These are phyloP conservation scores for Aplysia californica DNA, from an alignment of 1,140 invertebrate genomes.

Conservation along the genomic window DNA sequence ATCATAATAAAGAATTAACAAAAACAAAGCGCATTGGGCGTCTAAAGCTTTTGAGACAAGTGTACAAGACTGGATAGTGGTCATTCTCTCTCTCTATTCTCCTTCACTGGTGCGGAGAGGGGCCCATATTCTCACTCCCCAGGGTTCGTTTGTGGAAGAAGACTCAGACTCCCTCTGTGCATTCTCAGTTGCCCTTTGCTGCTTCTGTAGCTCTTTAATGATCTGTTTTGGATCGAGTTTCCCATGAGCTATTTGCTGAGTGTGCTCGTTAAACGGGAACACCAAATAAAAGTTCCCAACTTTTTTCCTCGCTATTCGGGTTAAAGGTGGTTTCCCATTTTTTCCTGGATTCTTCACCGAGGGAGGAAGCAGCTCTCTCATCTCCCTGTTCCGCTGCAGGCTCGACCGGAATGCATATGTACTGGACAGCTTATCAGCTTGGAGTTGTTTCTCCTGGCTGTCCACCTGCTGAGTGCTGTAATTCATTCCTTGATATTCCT, in stretches of 20 bases:
- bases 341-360: no score
- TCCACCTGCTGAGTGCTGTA: no score
- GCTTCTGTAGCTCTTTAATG: slow-evolving; percentile 49
- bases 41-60: no score
- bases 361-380: not conserved
- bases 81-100: no score
- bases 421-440: not conserved
- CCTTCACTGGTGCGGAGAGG: no score
- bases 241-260: slow-evolving; percentile 41
- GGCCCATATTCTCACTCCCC: no score
- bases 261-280: slow-evolving; percentile 61
- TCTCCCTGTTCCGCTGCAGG: not conserved
- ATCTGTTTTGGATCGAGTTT: slow-evolving; percentile 48
- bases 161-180: not conserved
- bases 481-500: no score
- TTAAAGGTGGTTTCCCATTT: not conserved
- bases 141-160: no score
- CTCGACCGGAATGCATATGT: not conserved
- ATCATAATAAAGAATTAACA: no score
- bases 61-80: no score
- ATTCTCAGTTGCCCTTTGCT: slow-evolving; percentile 36
- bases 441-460: no score
- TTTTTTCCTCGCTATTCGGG: slow-evolving; percentile 38
- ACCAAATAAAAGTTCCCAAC: slow-evolving; percentile 58
- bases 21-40: no score